phyloP scores from a whole-genome alignment of 2,888 invertebrate genomes.

The Cantharis flavilabris region DNA sequence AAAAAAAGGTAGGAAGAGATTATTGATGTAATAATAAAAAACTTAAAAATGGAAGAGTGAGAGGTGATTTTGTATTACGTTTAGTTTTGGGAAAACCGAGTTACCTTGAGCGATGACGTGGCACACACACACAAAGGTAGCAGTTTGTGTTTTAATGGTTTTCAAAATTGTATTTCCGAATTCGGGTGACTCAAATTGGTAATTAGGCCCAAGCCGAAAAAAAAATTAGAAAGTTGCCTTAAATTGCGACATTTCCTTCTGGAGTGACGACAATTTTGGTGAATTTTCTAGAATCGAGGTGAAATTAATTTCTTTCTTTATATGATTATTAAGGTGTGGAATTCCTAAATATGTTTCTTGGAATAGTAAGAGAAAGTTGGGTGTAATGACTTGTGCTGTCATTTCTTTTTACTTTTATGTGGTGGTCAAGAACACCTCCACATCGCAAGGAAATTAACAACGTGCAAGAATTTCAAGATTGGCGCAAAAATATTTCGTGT shows the following conservation, averaged over 20 bases:
- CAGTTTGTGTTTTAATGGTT: constrained; percentile 3
- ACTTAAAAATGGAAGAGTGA: constrained; percentile 19
- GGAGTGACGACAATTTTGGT: background rate
- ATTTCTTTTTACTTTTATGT: constrained; percentile 23
- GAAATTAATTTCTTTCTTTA: constrained; percentile 7
- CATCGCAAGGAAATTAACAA: constrained; percentile 1
- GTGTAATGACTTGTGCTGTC: constrained; percentile 23
- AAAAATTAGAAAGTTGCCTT: background rate
- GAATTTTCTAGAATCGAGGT: background rate
- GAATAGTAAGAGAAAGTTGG: constrained; percentile 33
- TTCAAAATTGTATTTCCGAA: constrained; percentile 11
- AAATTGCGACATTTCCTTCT: background rate
- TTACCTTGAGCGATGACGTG: constrained; percentile 36
- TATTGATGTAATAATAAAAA: constrained; percentile 4
- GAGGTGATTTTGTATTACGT: constrained; percentile 26
- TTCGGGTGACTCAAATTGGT: background rate
- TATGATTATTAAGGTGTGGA: constrained; percentile 25
- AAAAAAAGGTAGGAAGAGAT: background rate
- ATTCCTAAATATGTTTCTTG: constrained; percentile 30
- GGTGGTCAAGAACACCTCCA: constrained; percentile 1
- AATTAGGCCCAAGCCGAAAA: background rate
- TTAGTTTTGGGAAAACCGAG: constrained; percentile 36
- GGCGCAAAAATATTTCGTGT: background rate
- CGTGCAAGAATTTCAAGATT: constrained; percentile 6
- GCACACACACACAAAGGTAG: background rate